Conservation (phyloP, 2,797 vertebrate species). For the Clarias platycephalus region DNA sequence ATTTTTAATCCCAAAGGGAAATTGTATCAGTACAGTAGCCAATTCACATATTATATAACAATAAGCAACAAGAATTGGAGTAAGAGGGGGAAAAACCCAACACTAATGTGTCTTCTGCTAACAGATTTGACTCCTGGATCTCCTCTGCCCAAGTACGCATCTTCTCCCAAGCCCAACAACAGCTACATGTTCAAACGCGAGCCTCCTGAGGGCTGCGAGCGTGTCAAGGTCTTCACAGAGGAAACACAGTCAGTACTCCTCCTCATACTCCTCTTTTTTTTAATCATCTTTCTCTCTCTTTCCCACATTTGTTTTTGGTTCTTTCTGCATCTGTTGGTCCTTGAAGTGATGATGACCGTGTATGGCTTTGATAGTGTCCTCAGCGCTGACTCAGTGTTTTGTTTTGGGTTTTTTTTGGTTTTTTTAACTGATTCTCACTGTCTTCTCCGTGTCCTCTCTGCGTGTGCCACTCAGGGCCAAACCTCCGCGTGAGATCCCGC, state of each 20-base stretch:
- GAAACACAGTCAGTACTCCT: slow-evolving; percentile 82
- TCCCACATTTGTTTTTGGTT: slow-evolving; percentile 39
- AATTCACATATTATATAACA: no score
- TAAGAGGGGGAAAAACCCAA: background rate
- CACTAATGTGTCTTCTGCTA: slow-evolving; percentile 19
- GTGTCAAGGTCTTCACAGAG: slow-evolving; percentile 84
- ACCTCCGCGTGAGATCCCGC: slow-evolving; percentile 81
- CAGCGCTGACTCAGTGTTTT: slow-evolving; percentile 5
- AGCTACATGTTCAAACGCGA: slow-evolving; percentile 90
- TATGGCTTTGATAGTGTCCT: slow-evolving; percentile 25
- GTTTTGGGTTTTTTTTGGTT: no score
- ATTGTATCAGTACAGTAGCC: no score
- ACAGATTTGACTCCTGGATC: slow-evolving; percentile 63
- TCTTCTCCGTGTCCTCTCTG: slow-evolving; percentile 8
- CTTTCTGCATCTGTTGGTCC: slow-evolving; percentile 17
- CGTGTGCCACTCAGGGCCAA: slow-evolving; percentile 73
- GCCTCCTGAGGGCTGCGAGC: slow-evolving; percentile 87
- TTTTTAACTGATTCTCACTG: slow-evolving; percentile 27
- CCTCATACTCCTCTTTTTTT: background rate
- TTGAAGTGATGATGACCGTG: slow-evolving; percentile 32
- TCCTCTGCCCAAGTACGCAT: slow-evolving; percentile 85
- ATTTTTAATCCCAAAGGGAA: no score
- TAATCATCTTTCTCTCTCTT: slow-evolving; percentile 9
- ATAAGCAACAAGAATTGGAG: no score
- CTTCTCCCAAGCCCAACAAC: slow-evolving; percentile 88